These are phyloP conservation scores for Amiota mariae DNA, from an alignment of 2,888 invertebrate species.

Conservation along the genomic window DNA sequence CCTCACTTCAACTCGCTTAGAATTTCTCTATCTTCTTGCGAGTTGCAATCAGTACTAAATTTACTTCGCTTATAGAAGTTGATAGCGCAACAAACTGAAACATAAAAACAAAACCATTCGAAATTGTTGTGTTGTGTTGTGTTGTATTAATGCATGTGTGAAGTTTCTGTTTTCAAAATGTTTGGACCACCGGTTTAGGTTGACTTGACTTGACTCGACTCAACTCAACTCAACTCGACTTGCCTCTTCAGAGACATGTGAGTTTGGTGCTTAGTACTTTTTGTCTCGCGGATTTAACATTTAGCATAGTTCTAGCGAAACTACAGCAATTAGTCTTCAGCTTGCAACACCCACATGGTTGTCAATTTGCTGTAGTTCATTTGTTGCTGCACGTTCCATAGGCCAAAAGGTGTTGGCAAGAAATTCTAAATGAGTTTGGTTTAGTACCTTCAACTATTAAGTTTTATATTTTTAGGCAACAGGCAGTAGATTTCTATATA, in stretches of 20 bases:
- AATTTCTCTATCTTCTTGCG: background rate
- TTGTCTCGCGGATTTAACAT: constrained; percentile 27
- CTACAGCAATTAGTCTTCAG: constrained; percentile 27
- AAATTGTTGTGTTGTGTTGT: constrained; percentile 3
- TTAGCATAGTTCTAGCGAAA: constrained; percentile 29
- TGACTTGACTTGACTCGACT: background rate
- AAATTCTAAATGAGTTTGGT: constrained; percentile 12
- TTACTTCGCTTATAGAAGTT: constrained; percentile 18
- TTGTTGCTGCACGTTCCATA: background rate
- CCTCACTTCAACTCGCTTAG: background rate
- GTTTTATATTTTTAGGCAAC: too few species aligned
- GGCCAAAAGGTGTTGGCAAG: constrained; percentile 21
- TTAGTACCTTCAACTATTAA: too few species aligned
- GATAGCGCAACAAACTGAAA: background rate
- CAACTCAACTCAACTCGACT: background rate
- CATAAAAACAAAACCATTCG: constrained; percentile 12
- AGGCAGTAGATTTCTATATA: too few species aligned
- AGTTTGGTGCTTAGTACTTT: constrained; percentile 2
- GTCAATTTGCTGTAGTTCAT: constrained; percentile 19
- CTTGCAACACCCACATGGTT: constrained; percentile 29
- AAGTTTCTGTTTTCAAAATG: background rate
- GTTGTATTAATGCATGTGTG: constrained; percentile 18
- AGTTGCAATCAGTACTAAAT: constrained; percentile 20
- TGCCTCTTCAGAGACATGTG: background rate
- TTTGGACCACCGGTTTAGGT: constrained; percentile 24